A percentile compares a stretch with the other conserved stretches of the same genome.
These are phyloP conservation scores for Sebastes hopkinsi DNA, from an alignment of 2,797 vertebrate species.

Conservation along the genomic window DNA sequence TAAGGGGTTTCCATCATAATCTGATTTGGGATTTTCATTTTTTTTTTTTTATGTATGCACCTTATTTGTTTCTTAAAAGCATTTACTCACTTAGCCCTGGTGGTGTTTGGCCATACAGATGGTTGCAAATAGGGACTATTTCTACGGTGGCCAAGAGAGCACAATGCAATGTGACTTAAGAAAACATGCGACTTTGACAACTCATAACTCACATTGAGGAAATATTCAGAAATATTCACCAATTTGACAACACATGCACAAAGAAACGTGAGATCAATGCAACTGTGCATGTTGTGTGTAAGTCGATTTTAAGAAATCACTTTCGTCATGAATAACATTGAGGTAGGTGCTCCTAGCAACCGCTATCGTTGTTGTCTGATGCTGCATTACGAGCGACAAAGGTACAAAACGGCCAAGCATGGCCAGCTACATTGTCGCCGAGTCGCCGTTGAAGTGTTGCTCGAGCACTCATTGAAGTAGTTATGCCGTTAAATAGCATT, in stretches of 20 bases:
- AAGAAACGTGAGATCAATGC: not conserved
- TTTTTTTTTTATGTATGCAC: not conserved
- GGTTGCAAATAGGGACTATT: not conserved
- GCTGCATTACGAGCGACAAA: not conserved
- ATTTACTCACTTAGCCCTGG: not conserved
- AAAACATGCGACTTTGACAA: not conserved
- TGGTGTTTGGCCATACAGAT: not conserved
- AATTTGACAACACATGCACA: not conserved
- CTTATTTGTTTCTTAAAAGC: not conserved
- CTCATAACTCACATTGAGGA: not conserved
- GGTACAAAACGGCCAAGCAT: not conserved
- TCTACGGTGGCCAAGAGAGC: not conserved
- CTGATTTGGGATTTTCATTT: not conserved
- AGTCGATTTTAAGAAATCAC: not conserved
- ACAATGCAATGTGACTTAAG: not conserved
- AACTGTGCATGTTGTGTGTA: not conserved
- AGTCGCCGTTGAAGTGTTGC: too few relatives aligned
- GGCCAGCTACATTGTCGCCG: not conserved
- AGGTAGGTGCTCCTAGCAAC: rapidly evolving
- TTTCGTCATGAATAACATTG: not conserved
- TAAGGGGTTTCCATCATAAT: not conserved
- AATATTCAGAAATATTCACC: not conserved
- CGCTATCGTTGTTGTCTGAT: not conserved
- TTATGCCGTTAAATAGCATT: too few relatives aligned
- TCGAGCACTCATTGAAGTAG: too few relatives aligned